These are phyloP conservation scores for Epinephelus fuscoguttatus DNA, from an alignment of 2,113 vertebrate genomes.

Conservation along the genomic window DNA sequence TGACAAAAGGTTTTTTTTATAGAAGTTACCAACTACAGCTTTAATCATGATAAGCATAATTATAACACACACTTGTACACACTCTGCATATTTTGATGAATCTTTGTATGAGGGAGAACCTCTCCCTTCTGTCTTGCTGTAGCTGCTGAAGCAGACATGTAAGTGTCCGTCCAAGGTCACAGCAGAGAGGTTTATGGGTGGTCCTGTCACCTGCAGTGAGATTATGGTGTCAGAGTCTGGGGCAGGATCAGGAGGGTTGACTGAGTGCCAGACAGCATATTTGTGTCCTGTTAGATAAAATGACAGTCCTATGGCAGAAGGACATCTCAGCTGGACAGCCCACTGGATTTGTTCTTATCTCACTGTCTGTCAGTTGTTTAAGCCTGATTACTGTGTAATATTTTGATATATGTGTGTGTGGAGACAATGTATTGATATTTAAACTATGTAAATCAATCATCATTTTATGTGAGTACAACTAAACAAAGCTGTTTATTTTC, in stretches of 20 bases:
- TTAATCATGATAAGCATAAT: not conserved
- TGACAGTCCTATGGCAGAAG: not conserved
- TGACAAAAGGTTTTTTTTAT: no score
- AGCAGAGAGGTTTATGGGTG: constrained; percentile 28
- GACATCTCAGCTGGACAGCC: constrained; percentile 9
- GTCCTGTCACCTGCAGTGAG: constrained; percentile 36
- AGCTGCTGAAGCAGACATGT: not conserved
- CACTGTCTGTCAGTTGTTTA: constrained; percentile 12
- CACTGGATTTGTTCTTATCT: constrained; percentile 8
- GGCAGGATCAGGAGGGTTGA: constrained; percentile 33
- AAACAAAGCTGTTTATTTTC: constrained; percentile 21
- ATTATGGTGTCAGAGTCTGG: constrained; percentile 38
- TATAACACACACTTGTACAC: not conserved
- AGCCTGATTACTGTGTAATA: constrained; percentile 14
- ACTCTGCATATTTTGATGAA: not conserved
- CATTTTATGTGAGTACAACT: not conserved
- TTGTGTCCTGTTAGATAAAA: constrained; percentile 32
- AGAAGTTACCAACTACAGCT: no score
- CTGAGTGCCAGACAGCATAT: constrained; percentile 38
- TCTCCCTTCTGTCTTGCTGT: constrained; percentile 9
- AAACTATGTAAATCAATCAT: not conserved
- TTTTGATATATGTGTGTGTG: not conserved
- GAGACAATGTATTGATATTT: not conserved
- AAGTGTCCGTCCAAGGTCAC: constrained; percentile 32
- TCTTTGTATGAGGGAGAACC: not conserved